Conservation (phyloP, 1,140 invertebrate genomes). For the Rhopalosiphum maidis region DNA sequence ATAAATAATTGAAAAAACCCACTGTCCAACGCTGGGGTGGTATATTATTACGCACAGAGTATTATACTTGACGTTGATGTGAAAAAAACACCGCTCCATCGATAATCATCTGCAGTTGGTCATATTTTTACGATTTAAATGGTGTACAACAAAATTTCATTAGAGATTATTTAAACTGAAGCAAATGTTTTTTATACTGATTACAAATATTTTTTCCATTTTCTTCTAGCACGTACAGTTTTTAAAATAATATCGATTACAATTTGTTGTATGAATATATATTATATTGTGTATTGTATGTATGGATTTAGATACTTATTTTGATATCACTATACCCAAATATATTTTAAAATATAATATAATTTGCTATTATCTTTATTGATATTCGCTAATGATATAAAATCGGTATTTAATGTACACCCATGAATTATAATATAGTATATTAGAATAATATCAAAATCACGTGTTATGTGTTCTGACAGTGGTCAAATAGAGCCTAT, state of each 20-base stretch:
- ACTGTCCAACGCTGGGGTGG: not conserved
- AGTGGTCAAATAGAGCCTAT: not conserved
- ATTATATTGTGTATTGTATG: too few species aligned
- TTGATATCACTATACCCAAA: too few species aligned
- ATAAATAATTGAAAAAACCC: not conserved
- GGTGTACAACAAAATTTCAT: not conserved
- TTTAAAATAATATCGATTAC: not conserved
- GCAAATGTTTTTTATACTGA: not conserved
- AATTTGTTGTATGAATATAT: not conserved
- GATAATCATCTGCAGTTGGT: not conserved
- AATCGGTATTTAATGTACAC: too few species aligned
- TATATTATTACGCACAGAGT: not conserved
- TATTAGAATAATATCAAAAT: not conserved
- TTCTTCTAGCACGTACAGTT: not conserved
- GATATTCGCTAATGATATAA: too few species aligned
- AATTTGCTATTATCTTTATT: too few species aligned
- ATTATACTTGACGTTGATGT: not conserved
- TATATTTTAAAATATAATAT: not conserved
- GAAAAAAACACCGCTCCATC: not conserved
- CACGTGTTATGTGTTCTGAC: not conserved
- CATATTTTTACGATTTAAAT: not conserved
- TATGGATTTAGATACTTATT: not conserved
- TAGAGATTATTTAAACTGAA: not conserved
- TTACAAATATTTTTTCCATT: not conserved
- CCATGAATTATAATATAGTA: not conserved